Conservation (phyloP, 2,113 vertebrate species). For the Lepisosteus oculatus region DNA sequence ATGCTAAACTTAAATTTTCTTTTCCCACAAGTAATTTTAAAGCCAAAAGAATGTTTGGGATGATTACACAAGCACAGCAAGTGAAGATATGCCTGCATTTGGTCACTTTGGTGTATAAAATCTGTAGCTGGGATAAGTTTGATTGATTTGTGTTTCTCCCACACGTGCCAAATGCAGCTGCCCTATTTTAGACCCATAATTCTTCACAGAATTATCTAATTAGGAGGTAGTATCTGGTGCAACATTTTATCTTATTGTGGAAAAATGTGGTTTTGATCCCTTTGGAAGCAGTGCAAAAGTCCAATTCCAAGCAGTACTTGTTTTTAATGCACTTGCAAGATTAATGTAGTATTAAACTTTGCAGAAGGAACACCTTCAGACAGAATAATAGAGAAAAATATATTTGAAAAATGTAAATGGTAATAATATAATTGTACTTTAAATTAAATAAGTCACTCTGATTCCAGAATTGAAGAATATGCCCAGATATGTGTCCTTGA, state of each 20-base stretch:
- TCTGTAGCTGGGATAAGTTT: constrained; percentile 20
- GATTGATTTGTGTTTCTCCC: constrained; percentile 11
- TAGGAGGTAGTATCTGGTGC: background rate
- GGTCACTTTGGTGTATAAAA: constrained; percentile 57
- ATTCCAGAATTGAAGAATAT: no score
- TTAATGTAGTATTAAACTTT: no score
- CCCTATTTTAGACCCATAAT: background rate
- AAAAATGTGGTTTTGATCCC: background rate
- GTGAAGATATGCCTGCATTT: constrained; percentile 56
- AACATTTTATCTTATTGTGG: background rate
- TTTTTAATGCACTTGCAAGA: no score
- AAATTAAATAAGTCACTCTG: no score
- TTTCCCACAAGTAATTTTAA: constrained; percentile 71
- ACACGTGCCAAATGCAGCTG: constrained; percentile 5
- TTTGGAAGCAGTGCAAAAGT: no score
- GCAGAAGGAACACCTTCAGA: no score
- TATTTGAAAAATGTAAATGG: no score
- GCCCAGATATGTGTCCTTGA: no score
- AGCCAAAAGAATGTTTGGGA: constrained; percentile 69
- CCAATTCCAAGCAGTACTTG: no score
- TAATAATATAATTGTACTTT: no score
- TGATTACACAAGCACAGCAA: constrained; percentile 69
- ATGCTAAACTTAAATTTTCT: constrained; percentile 65
- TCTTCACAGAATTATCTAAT: background rate
- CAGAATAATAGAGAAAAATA: no score